Conservation (phyloP, 2,888 invertebrate genomes). For the Lasius platythorax region DNA sequence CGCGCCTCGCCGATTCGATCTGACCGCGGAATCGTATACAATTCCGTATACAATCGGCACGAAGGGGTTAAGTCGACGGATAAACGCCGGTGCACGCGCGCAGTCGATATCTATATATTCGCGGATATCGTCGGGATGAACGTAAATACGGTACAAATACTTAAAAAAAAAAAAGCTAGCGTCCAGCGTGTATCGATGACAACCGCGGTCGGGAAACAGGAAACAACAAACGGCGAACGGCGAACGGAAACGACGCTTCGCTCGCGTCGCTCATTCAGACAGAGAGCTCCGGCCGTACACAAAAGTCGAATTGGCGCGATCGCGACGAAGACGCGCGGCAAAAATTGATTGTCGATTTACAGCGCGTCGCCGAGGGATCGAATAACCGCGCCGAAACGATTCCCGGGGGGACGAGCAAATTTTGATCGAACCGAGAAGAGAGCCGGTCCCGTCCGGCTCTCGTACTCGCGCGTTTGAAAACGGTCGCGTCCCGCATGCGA, state of each 20-base stretch:
- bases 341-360: constrained; percentile 37
- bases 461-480: constrained; percentile 76
- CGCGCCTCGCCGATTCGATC: constrained; percentile 28
- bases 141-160: neutral
- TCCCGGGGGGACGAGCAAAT: neutral
- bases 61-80: neutral
- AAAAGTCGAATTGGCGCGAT: neutral
- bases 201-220: neutral
- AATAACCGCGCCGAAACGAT: constrained; percentile 21
- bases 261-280: neutral
- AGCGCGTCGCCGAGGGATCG: neutral
- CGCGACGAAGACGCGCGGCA: neutral
- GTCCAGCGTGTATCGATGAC: constrained; percentile 12
- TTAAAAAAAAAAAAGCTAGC: neutral
- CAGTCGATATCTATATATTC: neutral
- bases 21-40: constrained; percentile 13
- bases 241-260: constrained; percentile 32
- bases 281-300: neutral
- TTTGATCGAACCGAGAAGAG: constrained; percentile 52
- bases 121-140: neutral
- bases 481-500: constrained; percentile 56
- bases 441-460: constrained; percentile 54
- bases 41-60: neutral
- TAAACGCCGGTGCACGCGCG: neutral
- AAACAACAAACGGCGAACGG: constrained; percentile 41